Conservation (phyloP, 2,113 vertebrate genomes). For the Megaptera novaeangliae region DNA sequence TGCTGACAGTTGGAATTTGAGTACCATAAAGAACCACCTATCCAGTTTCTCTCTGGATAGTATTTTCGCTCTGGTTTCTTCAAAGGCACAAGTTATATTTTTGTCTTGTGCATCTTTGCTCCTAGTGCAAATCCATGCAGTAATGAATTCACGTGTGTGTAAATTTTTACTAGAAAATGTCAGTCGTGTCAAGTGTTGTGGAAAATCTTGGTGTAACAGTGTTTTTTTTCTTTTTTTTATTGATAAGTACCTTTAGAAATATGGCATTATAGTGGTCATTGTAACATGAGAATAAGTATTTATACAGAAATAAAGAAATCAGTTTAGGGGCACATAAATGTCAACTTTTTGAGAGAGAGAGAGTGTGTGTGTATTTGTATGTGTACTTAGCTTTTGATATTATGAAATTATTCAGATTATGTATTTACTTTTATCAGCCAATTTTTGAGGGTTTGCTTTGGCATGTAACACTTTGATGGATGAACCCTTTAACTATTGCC, state of each 20-base stretch:
- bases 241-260: not conserved
- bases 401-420: slow-evolving; percentile 14
- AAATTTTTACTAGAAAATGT: not conserved
- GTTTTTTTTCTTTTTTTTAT: not conserved
- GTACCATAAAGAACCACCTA: not conserved
- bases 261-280: not conserved
- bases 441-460: not conserved
- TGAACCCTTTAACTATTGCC: not conserved
- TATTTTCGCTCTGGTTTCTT: not conserved
- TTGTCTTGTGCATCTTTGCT: not conserved
- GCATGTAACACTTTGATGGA: not conserved
- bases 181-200: not conserved
- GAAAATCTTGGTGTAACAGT: not conserved
- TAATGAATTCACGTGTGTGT: not conserved
- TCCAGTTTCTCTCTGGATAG: not conserved
- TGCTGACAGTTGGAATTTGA: not conserved
- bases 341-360: not conserved
- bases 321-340: not conserved
- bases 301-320: slow-evolving; percentile 5
- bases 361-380: not conserved
- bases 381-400: not conserved
- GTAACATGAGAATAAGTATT: not conserved
- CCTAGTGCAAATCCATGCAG: not conserved
- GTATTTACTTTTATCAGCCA: not conserved
- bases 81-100: not conserved